Evolutionary conservation across 2,113 vertebrate species (phyloP), one percentile per base, ranked within the genome.

Genomic region (Cepphus grylle): DNA sequence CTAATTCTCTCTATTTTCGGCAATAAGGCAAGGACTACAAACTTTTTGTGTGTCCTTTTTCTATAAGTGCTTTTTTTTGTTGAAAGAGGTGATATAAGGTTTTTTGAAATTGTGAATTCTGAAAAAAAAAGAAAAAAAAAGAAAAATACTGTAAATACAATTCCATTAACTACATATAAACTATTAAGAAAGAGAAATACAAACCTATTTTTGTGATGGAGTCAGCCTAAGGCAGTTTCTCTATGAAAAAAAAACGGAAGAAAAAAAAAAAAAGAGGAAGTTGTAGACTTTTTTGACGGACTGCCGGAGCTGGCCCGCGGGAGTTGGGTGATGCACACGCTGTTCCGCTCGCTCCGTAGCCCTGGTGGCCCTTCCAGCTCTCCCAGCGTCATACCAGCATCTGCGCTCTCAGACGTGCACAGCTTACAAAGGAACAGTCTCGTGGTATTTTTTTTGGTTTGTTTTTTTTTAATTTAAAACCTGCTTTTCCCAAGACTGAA

Each of bases 1-100:
- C 99, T 98, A 86, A 99, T 99, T 98, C 96, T 99, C 98, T 99
- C 99, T 99, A 99, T 99, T 99, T 99, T 99, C 98, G 99, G 99
- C 99, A 99, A 99, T 99, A 99, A 99, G 98, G 99, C 98, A 98
- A 99, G 99, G 99, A 99, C 98, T 98, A 98, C 98, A 98, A 98
- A 98, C 98, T 99, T 99, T 98, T 98, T 98, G 98, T 97, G 98
- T 98, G 99, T 99, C 99, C 98, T 99, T 98, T 98, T 98, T 99
- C 99, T 99, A 99, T 99, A 98, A 99, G 99, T 99, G 98, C 99
- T 99, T 99, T 99, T 99, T 99, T 99, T 98, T 98, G 98, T 99
- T 99, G 98, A 98, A 98, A 98, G 98, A 99, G 98, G 98, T 96
- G 98, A 98, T 98, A 98, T 99, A 99, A 99, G 98, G 98, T 98